A percentile compares a stretch with the other conserved stretches of the same genome.
These are phyloP conservation scores for Megaustenia siamemsis DNA, from an alignment of 2,888 invertebrate species.

Conservation along the genomic window DNA sequence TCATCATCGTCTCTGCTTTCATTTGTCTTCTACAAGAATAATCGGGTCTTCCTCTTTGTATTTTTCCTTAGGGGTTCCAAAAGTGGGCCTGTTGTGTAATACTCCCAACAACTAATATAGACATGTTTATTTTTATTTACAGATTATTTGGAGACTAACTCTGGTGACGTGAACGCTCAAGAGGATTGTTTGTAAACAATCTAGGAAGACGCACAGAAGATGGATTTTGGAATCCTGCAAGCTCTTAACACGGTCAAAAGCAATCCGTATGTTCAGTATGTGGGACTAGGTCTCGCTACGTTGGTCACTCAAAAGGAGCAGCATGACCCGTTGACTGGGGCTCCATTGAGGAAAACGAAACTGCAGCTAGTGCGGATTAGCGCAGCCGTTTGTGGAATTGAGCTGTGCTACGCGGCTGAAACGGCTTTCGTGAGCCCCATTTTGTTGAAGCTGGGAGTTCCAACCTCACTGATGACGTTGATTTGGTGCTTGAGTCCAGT, in stretches of 20 bases:
- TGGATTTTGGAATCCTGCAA: constrained; percentile 75
- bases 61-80: too few species aligned
- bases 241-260: constrained; percentile 71
- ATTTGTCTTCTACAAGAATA: too few species aligned
- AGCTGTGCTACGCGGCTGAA: constrained; percentile 98
- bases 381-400: constrained; percentile 97
- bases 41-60: too few species aligned
- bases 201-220: constrained; percentile 58
- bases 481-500: constrained; percentile 97
- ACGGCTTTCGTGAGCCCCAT: constrained; percentile 98
- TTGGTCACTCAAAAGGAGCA: constrained; percentile 58
- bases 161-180: neutral
- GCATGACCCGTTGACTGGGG: constrained; percentile 56
- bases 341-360: constrained; percentile 79
- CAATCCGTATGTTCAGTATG: constrained; percentile 65
- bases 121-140: too few species aligned
- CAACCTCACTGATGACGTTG: constrained; percentile 95
- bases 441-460: constrained; percentile 92
- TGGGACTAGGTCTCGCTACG: constrained; percentile 61
- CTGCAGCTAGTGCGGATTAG: constrained; percentile 88
- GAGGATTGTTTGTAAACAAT: neutral
- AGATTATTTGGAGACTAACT: neutral
- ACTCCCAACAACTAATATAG: too few species aligned
- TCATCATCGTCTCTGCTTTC: too few species aligned
- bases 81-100: too few species aligned